Percentiles rank a stretch among this genome's conserved stretches.
Conservation (phyloP, 2,888 invertebrate genomes). For the Chalcis sispes region DNA sequence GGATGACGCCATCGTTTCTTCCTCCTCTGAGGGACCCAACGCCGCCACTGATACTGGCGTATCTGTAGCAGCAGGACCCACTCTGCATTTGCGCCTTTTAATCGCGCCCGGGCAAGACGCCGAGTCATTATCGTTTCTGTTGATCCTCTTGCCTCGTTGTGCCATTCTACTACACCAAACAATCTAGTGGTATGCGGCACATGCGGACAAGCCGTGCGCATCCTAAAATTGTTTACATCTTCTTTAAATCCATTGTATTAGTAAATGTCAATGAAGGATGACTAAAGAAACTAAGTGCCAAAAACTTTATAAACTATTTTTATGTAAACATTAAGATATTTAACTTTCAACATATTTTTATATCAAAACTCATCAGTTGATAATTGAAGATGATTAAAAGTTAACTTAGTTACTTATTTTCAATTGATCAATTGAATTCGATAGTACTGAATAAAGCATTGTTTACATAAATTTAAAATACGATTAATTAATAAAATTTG, state of each 20-base stretch:
- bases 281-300: constrained; percentile 25
- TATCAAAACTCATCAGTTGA: background rate
- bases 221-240: constrained; percentile 59
- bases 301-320: constrained; percentile 6
- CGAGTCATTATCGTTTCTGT: constrained; percentile 83
- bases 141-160: constrained; percentile 87
- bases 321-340: background rate
- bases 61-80: constrained; percentile 75
- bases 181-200: constrained; percentile 74
- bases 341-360: background rate
- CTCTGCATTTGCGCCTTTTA: constrained; percentile 87
- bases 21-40: constrained; percentile 77
- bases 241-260: background rate
- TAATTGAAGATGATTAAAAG: background rate
- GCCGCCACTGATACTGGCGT: constrained; percentile 74
- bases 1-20: constrained; percentile 77
- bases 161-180: constrained; percentile 80
- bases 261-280: background rate
- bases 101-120: constrained; percentile 79
- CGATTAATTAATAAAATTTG: constrained; percentile 2
- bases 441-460: background rate
- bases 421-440: background rate
- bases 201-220: constrained; percentile 72
- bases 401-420: too few species aligned
- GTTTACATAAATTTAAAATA: constrained; percentile 6